phyloP scores from a whole-genome alignment of 2,888 invertebrate species.

The Chouioia cunea region DNA sequence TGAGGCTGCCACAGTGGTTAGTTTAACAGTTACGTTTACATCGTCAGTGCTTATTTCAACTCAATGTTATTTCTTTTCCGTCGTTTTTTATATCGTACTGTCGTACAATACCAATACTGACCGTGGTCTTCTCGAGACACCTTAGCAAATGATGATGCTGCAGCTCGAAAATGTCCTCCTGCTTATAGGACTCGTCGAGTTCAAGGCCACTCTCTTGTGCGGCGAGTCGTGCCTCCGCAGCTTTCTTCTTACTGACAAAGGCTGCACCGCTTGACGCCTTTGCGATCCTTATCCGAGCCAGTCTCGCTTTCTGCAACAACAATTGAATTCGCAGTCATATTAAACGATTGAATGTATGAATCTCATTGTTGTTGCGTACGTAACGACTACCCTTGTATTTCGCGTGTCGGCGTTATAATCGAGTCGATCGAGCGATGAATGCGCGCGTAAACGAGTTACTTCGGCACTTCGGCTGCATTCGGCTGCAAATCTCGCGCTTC shows the following conservation, averaged over 20 bases:
- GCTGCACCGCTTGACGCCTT: conserved; percentile 99
- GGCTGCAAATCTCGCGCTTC: too few relatives aligned
- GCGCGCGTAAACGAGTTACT: too few relatives aligned
- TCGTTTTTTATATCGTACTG: too few relatives aligned
- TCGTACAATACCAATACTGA: too few relatives aligned
- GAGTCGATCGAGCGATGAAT: neutral
- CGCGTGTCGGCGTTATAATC: conserved; percentile 6
- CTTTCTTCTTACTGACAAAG: conserved; percentile 98
- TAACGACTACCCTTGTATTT: too few relatives aligned
- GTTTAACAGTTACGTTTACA: too few relatives aligned
- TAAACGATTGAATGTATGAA: too few relatives aligned
- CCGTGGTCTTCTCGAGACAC: conserved; percentile 98
- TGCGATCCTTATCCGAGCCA: conserved; percentile 97
- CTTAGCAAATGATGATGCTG: conserved; percentile 98
- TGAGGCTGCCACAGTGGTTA: too few relatives aligned
- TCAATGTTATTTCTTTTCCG: too few relatives aligned
- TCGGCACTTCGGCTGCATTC: too few relatives aligned
- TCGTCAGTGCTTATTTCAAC: too few relatives aligned
- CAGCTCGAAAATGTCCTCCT: conserved; percentile 98
- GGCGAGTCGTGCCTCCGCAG: conserved; percentile 94
- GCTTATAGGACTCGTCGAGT: conserved; percentile 87
- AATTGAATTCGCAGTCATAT: neutral
- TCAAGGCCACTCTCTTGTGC: conserved; percentile 94
- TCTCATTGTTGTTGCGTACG: too few relatives aligned
- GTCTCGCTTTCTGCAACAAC: conserved; percentile 92